A percentile compares a stretch with the other conserved stretches of the same genome.
These are phyloP conservation scores for Cyclophora punctaria DNA, from an alignment of 2,888 invertebrate genomes.

Conservation along the genomic window DNA sequence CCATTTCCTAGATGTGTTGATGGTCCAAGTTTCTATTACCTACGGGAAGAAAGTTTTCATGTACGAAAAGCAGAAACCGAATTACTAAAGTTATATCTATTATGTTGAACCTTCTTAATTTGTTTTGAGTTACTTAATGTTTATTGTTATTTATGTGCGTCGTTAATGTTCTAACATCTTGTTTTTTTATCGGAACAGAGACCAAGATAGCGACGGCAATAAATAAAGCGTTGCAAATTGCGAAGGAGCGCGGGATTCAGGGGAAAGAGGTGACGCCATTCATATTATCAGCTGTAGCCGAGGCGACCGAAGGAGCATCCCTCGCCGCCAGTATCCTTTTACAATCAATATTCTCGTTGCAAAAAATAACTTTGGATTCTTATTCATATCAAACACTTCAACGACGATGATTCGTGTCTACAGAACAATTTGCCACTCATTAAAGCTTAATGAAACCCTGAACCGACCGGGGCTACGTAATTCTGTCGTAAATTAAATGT, in stretches of 20 bases:
- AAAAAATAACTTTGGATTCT: conserved; percentile 1
- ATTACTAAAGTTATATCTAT: conserved; percentile 13
- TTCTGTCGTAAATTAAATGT: conserved; percentile 44
- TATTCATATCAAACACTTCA: background rate
- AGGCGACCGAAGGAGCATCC: conserved; percentile 88
- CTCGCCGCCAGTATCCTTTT: conserved; percentile 88
- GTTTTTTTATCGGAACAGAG: conserved; percentile 37
- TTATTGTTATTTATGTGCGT: conserved; percentile 3
- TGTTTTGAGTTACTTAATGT: conserved; percentile 7
- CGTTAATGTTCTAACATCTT: no score
- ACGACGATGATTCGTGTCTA: background rate
- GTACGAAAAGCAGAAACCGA: conserved; percentile 12
- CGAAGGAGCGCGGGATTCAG: conserved; percentile 73
- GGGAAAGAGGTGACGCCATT: conserved; percentile 97
- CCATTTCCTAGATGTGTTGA: conserved; percentile 15
- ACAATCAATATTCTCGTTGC: background rate
- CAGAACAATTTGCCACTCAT: conserved; percentile 31
- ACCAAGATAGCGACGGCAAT: conserved; percentile 81
- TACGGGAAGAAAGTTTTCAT: conserved; percentile 15
- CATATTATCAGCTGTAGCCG: conserved; percentile 84
- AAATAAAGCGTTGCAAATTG: conserved; percentile 78
- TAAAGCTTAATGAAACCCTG: conserved; percentile 43
- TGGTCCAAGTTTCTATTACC: conserved; percentile 19
- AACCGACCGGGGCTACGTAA: conserved; percentile 29
- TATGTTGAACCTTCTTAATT: conserved; percentile 2